These are phyloP conservation scores for Mactromeris polynyma DNA, from an alignment of 2,888 invertebrate species.

Conservation along the genomic window DNA sequence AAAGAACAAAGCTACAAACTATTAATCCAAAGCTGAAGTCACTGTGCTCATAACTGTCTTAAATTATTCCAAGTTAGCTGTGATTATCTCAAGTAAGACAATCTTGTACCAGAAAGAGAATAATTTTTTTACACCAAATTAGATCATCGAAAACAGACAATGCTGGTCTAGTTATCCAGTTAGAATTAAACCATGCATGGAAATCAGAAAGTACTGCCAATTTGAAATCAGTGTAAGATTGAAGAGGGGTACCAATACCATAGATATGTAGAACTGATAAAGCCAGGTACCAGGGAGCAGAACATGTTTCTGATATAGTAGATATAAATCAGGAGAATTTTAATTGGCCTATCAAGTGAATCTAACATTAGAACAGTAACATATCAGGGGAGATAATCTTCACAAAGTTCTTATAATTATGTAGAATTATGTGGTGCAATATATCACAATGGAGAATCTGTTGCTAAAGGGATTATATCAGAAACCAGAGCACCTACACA, in stretches of 20 bases:
- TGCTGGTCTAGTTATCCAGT: not conserved
- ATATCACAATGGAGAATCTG: constrained; percentile 2
- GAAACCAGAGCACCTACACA: not conserved
- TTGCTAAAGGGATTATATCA: not conserved
- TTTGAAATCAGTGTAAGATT: not conserved
- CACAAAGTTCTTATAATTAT: not conserved
- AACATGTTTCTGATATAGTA: constrained; percentile 11
- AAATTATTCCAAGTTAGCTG: not conserved
- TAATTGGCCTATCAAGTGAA: constrained; percentile 43
- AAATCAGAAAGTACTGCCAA: constrained; percentile 12
- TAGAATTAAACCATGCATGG: constrained; percentile 9
- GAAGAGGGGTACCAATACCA: not conserved
- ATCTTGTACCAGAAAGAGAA: not conserved
- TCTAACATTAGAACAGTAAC: constrained; percentile 20
- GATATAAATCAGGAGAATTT: constrained; percentile 38
- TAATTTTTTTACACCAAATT: not conserved
- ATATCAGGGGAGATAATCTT: constrained; percentile 1
- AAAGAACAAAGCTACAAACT: not conserved
- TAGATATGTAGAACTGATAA: constrained; percentile 8
- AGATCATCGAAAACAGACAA: constrained; percentile 19
- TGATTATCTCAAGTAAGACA: not conserved
- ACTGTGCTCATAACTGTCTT: not conserved
- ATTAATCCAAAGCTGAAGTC: not conserved
- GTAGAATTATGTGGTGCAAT: not conserved
- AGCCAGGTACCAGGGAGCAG: constrained; percentile 8